Evolutionary conservation across 2,888 invertebrate genomes (phyloP).

Genomic region (Sclerodermus sp.): DNA sequence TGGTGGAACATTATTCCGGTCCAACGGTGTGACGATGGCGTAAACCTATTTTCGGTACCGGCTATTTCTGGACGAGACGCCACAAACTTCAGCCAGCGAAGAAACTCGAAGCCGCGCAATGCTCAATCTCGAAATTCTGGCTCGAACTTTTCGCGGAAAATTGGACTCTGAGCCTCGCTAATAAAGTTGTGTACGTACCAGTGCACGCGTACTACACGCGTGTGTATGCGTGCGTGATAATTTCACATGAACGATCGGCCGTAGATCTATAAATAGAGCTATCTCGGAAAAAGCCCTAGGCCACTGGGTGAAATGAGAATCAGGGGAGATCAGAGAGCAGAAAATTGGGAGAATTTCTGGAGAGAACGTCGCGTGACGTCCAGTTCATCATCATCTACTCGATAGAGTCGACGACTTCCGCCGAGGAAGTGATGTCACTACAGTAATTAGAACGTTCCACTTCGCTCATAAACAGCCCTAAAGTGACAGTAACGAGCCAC

Average conservation of each 20-base stretch:
- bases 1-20: constrained; percentile 23
- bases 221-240: no score
- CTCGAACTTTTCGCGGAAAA: constrained; percentile 10
- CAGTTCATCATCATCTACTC: background rate
- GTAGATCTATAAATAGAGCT: no score
- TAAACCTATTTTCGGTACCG: constrained; percentile 45
- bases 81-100: constrained; percentile 17
- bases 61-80: constrained; percentile 40
- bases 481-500: constrained; percentile 3
- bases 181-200: no score
- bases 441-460: constrained; percentile 29
- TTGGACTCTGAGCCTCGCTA: constrained; percentile 6
- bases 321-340: no score
- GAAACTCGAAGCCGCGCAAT: constrained; percentile 24
- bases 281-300: no score
- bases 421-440: constrained; percentile 28
- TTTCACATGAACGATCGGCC: no score
- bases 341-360: no score
- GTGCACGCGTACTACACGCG: no score
- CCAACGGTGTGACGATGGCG: constrained; percentile 42
- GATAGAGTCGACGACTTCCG: constrained; percentile 11
- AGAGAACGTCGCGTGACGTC: background rate
- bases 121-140: constrained; percentile 16
- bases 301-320: no score
- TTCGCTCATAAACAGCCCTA: constrained; percentile 14